Evolutionary conservation across 2,888 invertebrate species (phyloP).

Genomic region (Strigamia maritima): DNA sequence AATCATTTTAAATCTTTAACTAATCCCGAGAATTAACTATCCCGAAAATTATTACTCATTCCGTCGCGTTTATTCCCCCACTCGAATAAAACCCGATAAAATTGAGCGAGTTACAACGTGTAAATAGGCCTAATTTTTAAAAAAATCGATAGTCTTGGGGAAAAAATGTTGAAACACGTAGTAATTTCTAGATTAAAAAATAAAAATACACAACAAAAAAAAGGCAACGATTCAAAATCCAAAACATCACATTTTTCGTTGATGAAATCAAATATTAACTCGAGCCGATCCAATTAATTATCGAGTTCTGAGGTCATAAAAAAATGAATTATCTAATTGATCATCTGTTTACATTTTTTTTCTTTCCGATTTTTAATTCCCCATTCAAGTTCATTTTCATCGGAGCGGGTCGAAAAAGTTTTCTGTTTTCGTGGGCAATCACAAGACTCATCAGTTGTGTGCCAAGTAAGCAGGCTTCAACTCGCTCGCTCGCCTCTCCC

Average conservation of each 20-base stretch:
- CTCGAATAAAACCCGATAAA: background rate
- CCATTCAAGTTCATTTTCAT: slow-evolving; percentile 3
- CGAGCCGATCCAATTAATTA: background rate
- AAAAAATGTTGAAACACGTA: background rate
- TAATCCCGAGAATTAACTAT: background rate
- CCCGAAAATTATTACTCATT: background rate
- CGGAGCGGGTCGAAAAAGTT: slow-evolving; percentile 7
- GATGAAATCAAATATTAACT: background rate
- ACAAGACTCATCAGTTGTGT: slow-evolving; percentile 15
- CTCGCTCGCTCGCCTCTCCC: slow-evolving; percentile 10
- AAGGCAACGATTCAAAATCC: background rate
- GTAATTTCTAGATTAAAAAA: background rate
- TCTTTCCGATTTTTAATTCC: background rate
- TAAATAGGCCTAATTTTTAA: background rate
- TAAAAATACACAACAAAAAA: background rate
- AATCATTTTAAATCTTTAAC: background rate
- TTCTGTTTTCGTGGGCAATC: slow-evolving; percentile 7
- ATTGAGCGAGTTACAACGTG: background rate
- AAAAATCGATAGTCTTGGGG: background rate
- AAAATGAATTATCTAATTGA: slow-evolving; percentile 2
- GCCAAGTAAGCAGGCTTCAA: slow-evolving; percentile 15
- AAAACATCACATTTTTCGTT: background rate
- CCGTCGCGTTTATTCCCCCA: background rate
- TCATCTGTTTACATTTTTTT: slow-evolving; percentile 13
- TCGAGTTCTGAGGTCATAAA: background rate